Evolutionary conservation across 2,113 vertebrate genomes (phyloP), one percentile per base, ranked within the genome.

Genomic region (Platysternon megacephalum): DNA sequence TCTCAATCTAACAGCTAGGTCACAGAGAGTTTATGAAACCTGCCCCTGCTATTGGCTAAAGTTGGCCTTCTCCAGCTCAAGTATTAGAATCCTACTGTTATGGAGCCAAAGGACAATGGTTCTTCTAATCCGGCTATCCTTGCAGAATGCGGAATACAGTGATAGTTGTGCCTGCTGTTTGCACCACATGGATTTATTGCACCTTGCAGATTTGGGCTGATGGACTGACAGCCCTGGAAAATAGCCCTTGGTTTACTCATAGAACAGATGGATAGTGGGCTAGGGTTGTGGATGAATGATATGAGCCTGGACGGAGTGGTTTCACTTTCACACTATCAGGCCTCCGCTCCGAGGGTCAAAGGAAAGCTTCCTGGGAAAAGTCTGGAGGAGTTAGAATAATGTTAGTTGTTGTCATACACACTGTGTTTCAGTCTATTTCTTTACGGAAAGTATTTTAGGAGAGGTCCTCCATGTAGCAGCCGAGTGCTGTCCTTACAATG

Each of bases 101-200:
- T 2, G 52, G 44, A 48, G 79, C 42, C 3, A 76, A 32, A 78
- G n/a, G 51, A 4, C 6, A 17, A 42, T 19, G 46, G 39, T 2
- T 17, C 17, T 49, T 17, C 13, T 44, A 68, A 5, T 42, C 52
- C 83, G 76, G 68, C 39, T 90, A 46, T 48, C 11, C 11, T 42
- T 4, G 85, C 56, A 0, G 0, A 42, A 17, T 0, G 13, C 21
- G 46, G 65, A 55, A 91, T 12, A 78, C 24, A 79, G 3, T 32
- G 16, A 32, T 8, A 68, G 16, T 19, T n/a, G 16, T 68, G 14
- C 7, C 61, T 68, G 32, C 61, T 68, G 61, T 68, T 68, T 68
- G 16, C 35, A n/a, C 61, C 61, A 68, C 35, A 35, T 65, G 32
- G 61, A 19, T 68, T 19, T n/a, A 68, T n/a, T n/a, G 61, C 32